These are phyloP conservation scores for Apamea anceps DNA, from an alignment of 2,888 invertebrate species.

Conservation along the genomic window DNA sequence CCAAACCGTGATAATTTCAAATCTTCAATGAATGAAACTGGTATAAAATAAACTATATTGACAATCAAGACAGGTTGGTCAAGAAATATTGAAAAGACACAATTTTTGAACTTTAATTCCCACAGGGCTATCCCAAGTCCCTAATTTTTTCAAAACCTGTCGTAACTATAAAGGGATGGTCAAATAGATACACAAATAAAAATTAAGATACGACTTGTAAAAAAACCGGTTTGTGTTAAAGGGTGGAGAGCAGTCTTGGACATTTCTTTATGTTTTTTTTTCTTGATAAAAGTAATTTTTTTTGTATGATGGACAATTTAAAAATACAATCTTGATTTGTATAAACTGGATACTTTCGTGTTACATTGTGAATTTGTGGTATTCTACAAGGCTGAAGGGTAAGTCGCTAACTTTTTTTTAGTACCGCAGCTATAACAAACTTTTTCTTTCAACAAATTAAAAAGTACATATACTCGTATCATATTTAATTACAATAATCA, in stretches of 20 bases:
- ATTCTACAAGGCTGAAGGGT: neutral
- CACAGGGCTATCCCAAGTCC: conserved; percentile 69
- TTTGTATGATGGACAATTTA: conserved; percentile 14
- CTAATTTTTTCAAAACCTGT: conserved; percentile 78
- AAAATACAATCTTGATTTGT: conserved; percentile 22
- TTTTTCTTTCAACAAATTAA: neutral
- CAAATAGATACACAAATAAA: conserved; percentile 72
- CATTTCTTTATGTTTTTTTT: conserved; percentile 48
- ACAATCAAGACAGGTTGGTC: conserved; percentile 75
- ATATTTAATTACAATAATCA: conserved; percentile 19
- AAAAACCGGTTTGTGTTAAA: conserved; percentile 68
- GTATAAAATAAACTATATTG: conserved; percentile 74
- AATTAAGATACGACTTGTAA: conserved; percentile 67
- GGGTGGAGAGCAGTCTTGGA: conserved; percentile 44
- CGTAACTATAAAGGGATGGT: conserved; percentile 66
- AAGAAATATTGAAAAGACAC: conserved; percentile 69
- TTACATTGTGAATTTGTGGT: neutral
- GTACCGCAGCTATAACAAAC: too few relatives aligned
- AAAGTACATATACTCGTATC: neutral
- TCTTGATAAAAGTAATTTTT: conserved; percentile 40
- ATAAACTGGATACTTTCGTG: conserved; percentile 3
- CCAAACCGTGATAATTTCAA: conserved; percentile 61
- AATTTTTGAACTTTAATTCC: conserved; percentile 73
- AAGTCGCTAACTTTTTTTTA: neutral
- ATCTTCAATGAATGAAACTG: conserved; percentile 70